Evolutionary conservation across 2,113 vertebrate genomes (phyloP).

Genomic region (Chionodraco myersi): DNA sequence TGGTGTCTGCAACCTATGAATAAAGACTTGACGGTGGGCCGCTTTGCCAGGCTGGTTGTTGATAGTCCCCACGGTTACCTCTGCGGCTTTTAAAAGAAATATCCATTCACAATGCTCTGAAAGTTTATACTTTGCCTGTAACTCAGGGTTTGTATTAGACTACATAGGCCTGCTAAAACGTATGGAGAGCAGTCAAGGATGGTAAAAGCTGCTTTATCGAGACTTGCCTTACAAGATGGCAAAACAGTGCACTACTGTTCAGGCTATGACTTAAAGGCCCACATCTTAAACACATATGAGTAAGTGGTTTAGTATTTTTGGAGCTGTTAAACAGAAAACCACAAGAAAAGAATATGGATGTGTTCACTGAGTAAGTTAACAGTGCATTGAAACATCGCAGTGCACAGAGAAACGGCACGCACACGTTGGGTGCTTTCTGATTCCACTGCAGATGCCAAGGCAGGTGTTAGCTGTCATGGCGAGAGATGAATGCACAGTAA

Average conservation of each 20-base stretch:
- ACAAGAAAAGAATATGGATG: conserved; percentile 14
- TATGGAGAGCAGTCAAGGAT: conserved; percentile 25
- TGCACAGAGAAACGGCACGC: conserved; percentile 3
- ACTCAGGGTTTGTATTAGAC: conserved; percentile 21
- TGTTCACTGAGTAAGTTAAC: conserved; percentile 2
- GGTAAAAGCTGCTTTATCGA: conserved; percentile 33
- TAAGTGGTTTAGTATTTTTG: conserved; percentile 14
- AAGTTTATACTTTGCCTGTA: conserved; percentile 26
- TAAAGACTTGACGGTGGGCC: conserved; percentile 30
- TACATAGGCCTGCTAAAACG: conserved; percentile 20
- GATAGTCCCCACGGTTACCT: conserved; percentile 17
- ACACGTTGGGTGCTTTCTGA: conserved; percentile 5
- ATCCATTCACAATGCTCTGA: conserved; percentile 16
- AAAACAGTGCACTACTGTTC: conserved; percentile 6
- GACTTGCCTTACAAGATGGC: conserved; percentile 11
- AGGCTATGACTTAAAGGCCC: not conserved
- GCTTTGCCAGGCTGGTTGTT: conserved; percentile 29
- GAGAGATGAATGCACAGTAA: conserved; percentile 27
- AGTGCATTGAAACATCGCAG: not conserved
- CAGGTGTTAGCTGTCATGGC: conserved; percentile 22
- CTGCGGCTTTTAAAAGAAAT: conserved; percentile 10
- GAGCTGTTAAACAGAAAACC: conserved; percentile 9
- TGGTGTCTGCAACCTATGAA: conserved; percentile 35
- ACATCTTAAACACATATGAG: not conserved
- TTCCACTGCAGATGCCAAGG: conserved; percentile 16